These are phyloP conservation scores for Pangasius djambal DNA, from an alignment of 2,797 vertebrate species.

Conservation along the genomic window DNA sequence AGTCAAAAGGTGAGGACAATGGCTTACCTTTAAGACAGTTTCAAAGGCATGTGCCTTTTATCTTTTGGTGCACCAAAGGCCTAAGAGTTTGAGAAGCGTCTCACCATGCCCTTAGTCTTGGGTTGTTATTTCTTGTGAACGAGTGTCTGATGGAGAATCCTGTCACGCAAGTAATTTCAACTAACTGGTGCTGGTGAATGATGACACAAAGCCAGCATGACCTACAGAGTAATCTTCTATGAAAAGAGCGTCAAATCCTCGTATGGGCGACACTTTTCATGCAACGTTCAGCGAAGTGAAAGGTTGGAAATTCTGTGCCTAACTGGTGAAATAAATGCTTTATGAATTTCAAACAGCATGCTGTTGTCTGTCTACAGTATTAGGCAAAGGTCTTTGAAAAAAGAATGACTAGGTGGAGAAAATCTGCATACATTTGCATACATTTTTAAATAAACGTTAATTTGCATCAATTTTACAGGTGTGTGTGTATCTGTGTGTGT, in stretches of 20 bases:
- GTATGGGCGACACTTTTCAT: conserved; percentile 69
- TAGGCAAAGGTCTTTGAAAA: conserved; percentile 72
- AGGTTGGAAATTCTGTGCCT: conserved; percentile 70
- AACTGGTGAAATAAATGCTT: conserved; percentile 76
- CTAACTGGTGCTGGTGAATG: conserved; percentile 23
- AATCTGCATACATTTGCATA: conserved; percentile 84
- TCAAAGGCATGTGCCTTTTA: conserved; percentile 45
- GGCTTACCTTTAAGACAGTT: conserved; percentile 50
- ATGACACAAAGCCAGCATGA: conserved; percentile 55
- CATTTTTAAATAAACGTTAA: conserved; percentile 72
- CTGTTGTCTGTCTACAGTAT: conserved; percentile 77
- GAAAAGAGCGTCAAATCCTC: conserved; percentile 68
- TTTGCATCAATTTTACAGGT: conserved; percentile 69
- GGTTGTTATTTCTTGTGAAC: conserved; percentile 13
- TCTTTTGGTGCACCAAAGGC: conserved; percentile 40
- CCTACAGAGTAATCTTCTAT: conserved; percentile 65
- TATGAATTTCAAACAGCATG: conserved; percentile 78
- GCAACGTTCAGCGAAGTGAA: conserved; percentile 64
- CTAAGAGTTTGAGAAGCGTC: conserved; percentile 31
- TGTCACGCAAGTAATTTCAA: conserved; percentile 45
- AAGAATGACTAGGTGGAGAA: conserved; percentile 66
- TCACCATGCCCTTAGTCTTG: conserved; percentile 16
- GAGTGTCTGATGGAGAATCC: conserved; percentile 34
- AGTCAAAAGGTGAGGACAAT: conserved; percentile 51
- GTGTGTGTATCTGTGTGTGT: conserved; percentile 55